A percentile compares a stretch with the other conserved stretches of the same genome.
Evolutionary conservation across 92 coral and sea anemone species (phyloP).

Genomic region (Palythoa caribaeorum): DNA sequence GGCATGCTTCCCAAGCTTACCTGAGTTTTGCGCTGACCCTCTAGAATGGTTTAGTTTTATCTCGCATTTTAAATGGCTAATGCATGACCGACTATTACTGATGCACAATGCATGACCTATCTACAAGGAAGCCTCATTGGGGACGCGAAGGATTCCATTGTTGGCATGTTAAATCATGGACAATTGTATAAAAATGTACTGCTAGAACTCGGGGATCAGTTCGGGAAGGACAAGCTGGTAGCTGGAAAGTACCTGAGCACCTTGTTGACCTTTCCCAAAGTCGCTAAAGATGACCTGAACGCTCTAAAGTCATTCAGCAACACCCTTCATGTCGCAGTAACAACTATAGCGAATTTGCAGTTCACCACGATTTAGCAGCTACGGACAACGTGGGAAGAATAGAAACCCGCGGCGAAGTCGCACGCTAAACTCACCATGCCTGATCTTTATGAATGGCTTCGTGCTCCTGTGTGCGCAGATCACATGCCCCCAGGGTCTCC

Average conservation of each 20-base stretch:
- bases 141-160: constrained; percentile 59
- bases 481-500: no score
- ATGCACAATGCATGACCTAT: constrained; percentile 62
- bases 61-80: constrained; percentile 53
- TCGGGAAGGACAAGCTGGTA: constrained; percentile 59
- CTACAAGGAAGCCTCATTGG: constrained; percentile 52
- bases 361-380: constrained; percentile 54
- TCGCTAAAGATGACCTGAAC: constrained; percentile 45
- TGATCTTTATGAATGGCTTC: constrained; percentile 67
- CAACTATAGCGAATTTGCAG: constrained; percentile 53
- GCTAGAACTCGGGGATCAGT: constrained; percentile 64
- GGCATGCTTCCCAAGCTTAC: constrained; percentile 42
- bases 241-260: constrained; percentile 58
- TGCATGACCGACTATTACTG: constrained; percentile 68
- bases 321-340: constrained; percentile 63
- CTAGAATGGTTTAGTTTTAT: constrained; percentile 60
- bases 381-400: constrained; percentile 51
- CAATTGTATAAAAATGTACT: constrained; percentile 5
- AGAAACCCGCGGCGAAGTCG: constrained; percentile 15
- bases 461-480: no score
- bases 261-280: constrained; percentile 45
- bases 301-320: constrained; percentile 46
- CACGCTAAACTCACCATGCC: constrained; percentile 36
- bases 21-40: constrained; percentile 52
- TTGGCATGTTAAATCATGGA: constrained; percentile 40